Percentiles rank a stretch among this genome's conserved stretches.
These are phyloP conservation scores for Scaptomyza parva DNA, from an alignment of 2,888 invertebrate species.

Conservation along the genomic window DNA sequence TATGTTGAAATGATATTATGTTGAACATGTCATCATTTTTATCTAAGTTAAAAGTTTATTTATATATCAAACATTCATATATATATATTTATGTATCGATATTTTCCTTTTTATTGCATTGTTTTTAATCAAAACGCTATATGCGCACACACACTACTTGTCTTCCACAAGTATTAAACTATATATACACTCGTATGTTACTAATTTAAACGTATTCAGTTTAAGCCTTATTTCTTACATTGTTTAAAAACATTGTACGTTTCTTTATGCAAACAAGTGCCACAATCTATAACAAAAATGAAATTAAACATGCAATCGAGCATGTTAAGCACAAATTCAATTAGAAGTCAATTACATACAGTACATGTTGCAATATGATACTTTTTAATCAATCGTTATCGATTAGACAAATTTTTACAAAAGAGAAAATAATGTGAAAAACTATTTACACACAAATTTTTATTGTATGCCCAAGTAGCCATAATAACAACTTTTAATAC, in stretches of 20 bases:
- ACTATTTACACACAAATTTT: constrained; percentile 53
- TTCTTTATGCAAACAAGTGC: constrained; percentile 74
- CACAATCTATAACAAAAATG: constrained; percentile 52
- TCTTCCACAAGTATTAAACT: constrained; percentile 65
- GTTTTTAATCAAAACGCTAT: constrained; percentile 47
- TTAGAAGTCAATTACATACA: constrained; percentile 62
- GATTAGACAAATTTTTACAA: constrained; percentile 58
- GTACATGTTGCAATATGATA: constrained; percentile 35
- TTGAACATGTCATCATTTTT: constrained; percentile 74
- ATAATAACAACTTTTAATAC: constrained; percentile 52
- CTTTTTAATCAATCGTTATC: constrained; percentile 29
- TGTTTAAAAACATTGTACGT: constrained; percentile 36
- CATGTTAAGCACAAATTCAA: constrained; percentile 46
- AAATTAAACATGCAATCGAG: constrained; percentile 22
- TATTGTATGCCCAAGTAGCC: constrained; percentile 48
- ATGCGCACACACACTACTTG: constrained; percentile 45
- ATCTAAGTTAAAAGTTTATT: constrained; percentile 33
- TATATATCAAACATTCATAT: constrained; percentile 2
- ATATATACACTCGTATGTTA: constrained; percentile 24
- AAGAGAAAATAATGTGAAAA: constrained; percentile 15
- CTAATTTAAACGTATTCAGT: constrained; percentile 3
- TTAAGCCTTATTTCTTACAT: constrained; percentile 11
- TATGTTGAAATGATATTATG: constrained; percentile 73
- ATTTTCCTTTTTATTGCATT: constrained; percentile 20
- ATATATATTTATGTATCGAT: constrained; percentile 14